phyloP scores from a whole-genome alignment of 2,888 invertebrate species.

The Steinernema hermaphroditum region DNA sequence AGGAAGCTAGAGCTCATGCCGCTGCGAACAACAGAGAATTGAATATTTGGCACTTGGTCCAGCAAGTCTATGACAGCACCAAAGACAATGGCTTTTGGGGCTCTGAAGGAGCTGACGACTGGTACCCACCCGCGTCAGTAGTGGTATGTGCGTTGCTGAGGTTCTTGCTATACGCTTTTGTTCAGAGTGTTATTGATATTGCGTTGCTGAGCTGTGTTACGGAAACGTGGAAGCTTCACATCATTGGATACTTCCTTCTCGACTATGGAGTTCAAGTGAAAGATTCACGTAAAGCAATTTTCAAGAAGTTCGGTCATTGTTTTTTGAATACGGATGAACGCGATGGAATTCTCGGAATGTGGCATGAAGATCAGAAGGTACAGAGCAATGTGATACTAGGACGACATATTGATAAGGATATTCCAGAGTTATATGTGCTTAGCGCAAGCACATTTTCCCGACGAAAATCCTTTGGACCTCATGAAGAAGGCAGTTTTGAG shows the following conservation, averaged over 20 bases:
- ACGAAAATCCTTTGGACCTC: not conserved
- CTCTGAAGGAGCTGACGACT: not conserved
- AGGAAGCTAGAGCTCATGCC: not conserved
- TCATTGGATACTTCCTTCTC: not conserved
- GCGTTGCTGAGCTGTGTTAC: not conserved
- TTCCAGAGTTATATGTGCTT: not conserved
- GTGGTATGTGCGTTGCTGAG: not conserved
- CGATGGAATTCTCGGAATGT: not conserved
- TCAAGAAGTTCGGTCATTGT: not conserved
- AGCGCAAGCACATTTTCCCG: not conserved
- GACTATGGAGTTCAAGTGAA: not conserved
- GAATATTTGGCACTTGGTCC: not conserved
- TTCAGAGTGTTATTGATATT: slow-evolving; percentile 8
- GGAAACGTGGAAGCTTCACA: not conserved
- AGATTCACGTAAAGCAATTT: not conserved
- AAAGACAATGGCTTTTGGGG: not conserved
- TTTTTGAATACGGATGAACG: not conserved
- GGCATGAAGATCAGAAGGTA: not conserved
- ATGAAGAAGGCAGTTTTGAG: not conserved
- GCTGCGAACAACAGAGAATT: not conserved
- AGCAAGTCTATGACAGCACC: not conserved
- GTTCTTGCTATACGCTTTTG: not conserved
- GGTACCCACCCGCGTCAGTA: slow-evolving; percentile 2
- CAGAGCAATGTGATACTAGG: not conserved
- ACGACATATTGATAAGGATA: not conserved